A percentile compares a stretch with the other conserved stretches of the same genome.
These are phyloP conservation scores for Drosophila micromelanica DNA, from an alignment of 1,140 invertebrate species.

Conservation along the genomic window DNA sequence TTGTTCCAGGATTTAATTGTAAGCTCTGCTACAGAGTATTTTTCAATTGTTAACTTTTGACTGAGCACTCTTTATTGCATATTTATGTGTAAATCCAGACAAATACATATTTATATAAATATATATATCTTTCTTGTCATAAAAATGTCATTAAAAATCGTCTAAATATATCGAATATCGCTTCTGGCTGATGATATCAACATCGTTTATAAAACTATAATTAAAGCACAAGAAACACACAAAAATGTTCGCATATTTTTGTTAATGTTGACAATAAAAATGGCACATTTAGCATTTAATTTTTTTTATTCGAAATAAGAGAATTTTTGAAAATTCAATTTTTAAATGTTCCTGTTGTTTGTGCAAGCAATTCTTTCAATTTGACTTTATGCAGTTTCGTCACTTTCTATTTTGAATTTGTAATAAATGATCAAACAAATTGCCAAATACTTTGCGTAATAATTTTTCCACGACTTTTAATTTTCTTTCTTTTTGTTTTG, in stretches of 20 bases:
- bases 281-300: constrained; percentile 22
- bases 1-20: too few species aligned
- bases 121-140: constrained; percentile 16
- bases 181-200: constrained; percentile 38
- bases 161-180: constrained; percentile 10
- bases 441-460: constrained; percentile 15
- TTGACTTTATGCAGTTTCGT: constrained; percentile 42
- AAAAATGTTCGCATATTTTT: constrained; percentile 2
- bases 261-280: constrained; percentile 39
- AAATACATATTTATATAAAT: background rate
- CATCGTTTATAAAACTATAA: constrained; percentile 35
- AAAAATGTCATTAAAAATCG: constrained; percentile 31
- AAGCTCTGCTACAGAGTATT: too few species aligned
- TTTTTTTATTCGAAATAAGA: constrained; percentile 5
- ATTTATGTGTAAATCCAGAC: background rate
- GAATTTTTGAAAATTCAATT: background rate
- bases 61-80: background rate
- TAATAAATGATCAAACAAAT: constrained; percentile 42
- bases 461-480: background rate
- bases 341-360: background rate
- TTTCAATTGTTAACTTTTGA: constrained; percentile 8
- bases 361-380: background rate
- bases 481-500: constrained; percentile 19
- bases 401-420: constrained; percentile 58
- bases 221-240: constrained; percentile 11